These are phyloP conservation scores for Temnothorax unifasciatus DNA, from an alignment of 2,888 invertebrate genomes.

Conservation along the genomic window DNA sequence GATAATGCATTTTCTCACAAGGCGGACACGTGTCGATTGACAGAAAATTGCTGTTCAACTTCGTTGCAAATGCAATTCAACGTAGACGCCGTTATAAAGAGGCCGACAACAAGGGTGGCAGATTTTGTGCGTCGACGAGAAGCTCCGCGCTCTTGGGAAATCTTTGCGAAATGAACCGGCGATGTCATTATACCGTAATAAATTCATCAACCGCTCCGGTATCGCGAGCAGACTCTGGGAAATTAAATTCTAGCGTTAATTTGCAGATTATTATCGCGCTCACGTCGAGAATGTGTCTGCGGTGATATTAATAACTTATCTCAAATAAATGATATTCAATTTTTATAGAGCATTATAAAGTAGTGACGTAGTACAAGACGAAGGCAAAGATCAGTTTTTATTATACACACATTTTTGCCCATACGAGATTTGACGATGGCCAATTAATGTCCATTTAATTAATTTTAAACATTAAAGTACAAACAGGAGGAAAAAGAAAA, in stretches of 20 bases:
- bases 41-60: constrained; percentile 55
- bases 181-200: constrained; percentile 50
- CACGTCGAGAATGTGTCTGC: neutral
- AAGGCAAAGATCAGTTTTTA: constrained; percentile 6
- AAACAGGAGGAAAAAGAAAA: neutral
- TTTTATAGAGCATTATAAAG: neutral
- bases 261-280: constrained; percentile 13
- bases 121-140: constrained; percentile 34
- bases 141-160: constrained; percentile 53
- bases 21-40: constrained; percentile 41
- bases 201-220: constrained; percentile 34
- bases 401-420: neutral
- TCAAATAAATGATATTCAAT: neutral
- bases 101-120: constrained; percentile 23
- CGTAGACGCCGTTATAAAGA: neutral
- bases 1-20: constrained; percentile 50
- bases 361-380: neutral
- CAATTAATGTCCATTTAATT: neutral
- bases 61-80: constrained; percentile 33
- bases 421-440: neutral
- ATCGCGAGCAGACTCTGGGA: constrained; percentile 9
- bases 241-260: constrained; percentile 39
- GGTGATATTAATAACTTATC: neutral
- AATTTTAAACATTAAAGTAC: neutral
- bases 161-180: constrained; percentile 48